Evolutionary conservation across 2,797 vertebrate genomes (phyloP), one percentile per base, ranked within the genome.

Genomic region (Poecilia velifera): DNA sequence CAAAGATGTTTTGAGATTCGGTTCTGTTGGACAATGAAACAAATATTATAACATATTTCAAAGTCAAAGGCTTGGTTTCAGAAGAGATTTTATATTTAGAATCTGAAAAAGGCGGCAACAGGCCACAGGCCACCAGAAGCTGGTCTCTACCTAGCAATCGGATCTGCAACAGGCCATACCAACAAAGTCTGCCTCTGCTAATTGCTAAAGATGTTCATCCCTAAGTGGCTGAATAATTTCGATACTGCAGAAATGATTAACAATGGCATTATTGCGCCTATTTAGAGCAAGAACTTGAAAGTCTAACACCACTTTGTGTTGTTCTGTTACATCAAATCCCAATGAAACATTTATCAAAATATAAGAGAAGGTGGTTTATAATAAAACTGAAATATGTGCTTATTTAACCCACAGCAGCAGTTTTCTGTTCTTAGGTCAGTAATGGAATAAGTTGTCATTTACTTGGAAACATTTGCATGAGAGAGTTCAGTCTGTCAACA

Each of bases 401-500:
- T 45, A 16, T 41, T 34, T 28, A 43, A 31, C 51, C 10, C 31
- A 6, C 25, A 28, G 25, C 47, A 55, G 64, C 14, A 20, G 64
- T 2, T 49, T 36, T 71, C n/a, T 43, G 64, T 51, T 16, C 22
- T 41, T 51, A 41, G 22, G 13, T 36, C 14, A 53, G 3, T 22
- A 43, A 43, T n/a, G 43, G 45, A 20, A 57, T 57, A 43, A 31
- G 28, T 77, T 72, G 49, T 20, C 49, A 34, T 43, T 72, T n/a
- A 22, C 12, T 53, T 43, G 49, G 39, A 70, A 47, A 53, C 39
- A 18, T n/a, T 51, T 71, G 36, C 47, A 43, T 66, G 57, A 74
- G 47, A 51, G 72, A 74, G 18, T 45, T 49, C 62, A 59, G n/a
- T 36, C 59, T 51, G 34, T 43, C 72, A 79, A 41, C 22, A 66